Evolutionary conservation across 2,113 vertebrate species (phyloP), one percentile per base, ranked within the genome.

Genomic region (Actenoides lindsayi): DNA sequence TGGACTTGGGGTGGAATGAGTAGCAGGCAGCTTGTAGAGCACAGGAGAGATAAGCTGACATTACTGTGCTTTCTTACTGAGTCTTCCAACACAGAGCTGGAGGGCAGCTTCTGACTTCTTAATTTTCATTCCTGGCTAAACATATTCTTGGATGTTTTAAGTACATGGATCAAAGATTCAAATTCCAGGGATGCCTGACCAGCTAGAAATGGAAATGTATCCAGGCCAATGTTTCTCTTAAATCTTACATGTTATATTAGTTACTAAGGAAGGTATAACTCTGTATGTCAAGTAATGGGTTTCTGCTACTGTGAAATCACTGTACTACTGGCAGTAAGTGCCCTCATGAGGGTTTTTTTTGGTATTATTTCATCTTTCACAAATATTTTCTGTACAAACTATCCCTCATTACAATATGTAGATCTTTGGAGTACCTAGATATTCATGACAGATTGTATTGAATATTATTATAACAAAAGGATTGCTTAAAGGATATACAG

Each of bases 251-350:
- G 89, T 92, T 65, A 83, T 59, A 83, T 92, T 89, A 95, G 50
- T 85, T 93, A 80, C 83, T 94, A 81, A 82, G 83, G 69, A 82
- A 91, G 44, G 62, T 73, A 19, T 84, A 96, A 91, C 25, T 87
- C 84, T 92, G 16, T 76, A 44, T 77, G 81, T 73, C 62, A 65
- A 46, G 44, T 87, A 75, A 87, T 64, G 84, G 39, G 44, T 95
- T 96, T 87, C 69, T 94, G 87, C 83, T 90, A 83, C 89, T 91
- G 89, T 93, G 62, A 95, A 89, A 91, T 91, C 86, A 89, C 62
- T 53, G 4, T n/a, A 42, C 10, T 90, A 62, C 57, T 54, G 81
- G 67, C 63, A 89, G 75, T 14, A 88, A 87, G 17, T 76, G n/a
- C 57, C 42, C 88, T 87, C 62, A 42, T 1, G 28, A 42, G 71